phyloP scores from a whole-genome alignment of 2,797 vertebrate genomes.

The Schizopygopsis pylzovi region DNA sequence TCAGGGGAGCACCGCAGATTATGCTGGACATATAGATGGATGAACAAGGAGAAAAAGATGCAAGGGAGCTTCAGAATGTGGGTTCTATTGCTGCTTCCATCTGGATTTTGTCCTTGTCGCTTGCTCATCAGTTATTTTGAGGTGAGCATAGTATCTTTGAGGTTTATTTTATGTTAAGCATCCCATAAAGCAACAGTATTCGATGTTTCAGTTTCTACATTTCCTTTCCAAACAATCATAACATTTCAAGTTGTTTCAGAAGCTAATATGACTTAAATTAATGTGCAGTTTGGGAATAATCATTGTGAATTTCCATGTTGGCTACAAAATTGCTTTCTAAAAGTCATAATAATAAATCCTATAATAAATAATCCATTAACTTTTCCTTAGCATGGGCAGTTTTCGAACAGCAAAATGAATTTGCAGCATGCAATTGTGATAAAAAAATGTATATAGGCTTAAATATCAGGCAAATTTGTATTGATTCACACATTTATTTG shows the following conservation, averaged over 20 bases:
- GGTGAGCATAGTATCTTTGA: neutral
- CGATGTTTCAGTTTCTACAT: neutral
- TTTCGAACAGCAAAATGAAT: neutral
- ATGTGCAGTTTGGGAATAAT: neutral
- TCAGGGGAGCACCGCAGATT: slow-evolving; percentile 13
- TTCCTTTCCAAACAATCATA: neutral
- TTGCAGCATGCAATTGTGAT: neutral
- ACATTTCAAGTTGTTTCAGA: neutral
- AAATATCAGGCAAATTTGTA: neutral
- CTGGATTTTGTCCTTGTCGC: slow-evolving; percentile 40
- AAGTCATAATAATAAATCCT: neutral
- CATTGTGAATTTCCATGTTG: neutral
- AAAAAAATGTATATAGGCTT: neutral
- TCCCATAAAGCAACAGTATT: neutral
- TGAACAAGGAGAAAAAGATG: neutral
- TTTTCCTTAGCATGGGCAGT: neutral
- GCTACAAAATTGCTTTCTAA: neutral
- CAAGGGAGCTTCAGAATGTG: neutral
- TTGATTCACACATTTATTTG: neutral
- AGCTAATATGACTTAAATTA: neutral
- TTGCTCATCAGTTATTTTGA: slow-evolving; percentile 16
- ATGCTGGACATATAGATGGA: slow-evolving; percentile 12
- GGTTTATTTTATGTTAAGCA: neutral
- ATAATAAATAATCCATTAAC: neutral
- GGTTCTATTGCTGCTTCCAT: slow-evolving; percentile 23